These are phyloP conservation scores for Drosophila santomea DNA, from an alignment of 1,140 invertebrate genomes.

Conservation along the genomic window DNA sequence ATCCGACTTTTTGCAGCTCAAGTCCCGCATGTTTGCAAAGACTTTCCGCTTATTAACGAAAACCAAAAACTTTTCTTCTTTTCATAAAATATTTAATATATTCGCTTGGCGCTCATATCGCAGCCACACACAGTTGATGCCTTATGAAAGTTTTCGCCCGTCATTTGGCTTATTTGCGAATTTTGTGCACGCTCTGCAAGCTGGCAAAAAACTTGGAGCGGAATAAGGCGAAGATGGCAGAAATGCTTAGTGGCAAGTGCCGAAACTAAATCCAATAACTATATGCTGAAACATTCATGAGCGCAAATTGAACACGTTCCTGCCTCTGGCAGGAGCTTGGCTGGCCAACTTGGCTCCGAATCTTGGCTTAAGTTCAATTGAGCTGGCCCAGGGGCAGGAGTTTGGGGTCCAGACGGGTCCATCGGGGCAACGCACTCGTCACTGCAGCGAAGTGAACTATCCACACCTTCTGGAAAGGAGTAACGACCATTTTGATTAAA, in stretches of 20 bases:
- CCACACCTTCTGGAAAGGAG: conserved; percentile 65
- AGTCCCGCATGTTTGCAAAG: not conserved
- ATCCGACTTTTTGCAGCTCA: not conserved
- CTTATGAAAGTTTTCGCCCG: conserved; percentile 36
- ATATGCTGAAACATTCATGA: conserved; percentile 81
- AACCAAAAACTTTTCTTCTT: conserved; percentile 18
- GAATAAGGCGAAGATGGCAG: conserved; percentile 34
- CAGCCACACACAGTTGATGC: conserved; percentile 24
- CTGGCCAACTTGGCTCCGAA: conserved; percentile 18
- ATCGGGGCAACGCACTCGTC: conserved; percentile 68
- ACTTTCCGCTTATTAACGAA: conserved; percentile 20
- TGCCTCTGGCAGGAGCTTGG: conserved; percentile 20
- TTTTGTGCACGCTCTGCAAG: conserved; percentile 63
- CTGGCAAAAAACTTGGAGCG: conserved; percentile 33
- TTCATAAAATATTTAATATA: conserved; percentile 51
- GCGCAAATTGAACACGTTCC: conserved; percentile 79
- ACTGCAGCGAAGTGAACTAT: conserved; percentile 61
- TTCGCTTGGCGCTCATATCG: conserved; percentile 26
- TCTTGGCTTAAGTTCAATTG: conserved; percentile 69
- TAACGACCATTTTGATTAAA: conserved; percentile 71
- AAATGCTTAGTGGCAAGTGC: conserved; percentile 74
- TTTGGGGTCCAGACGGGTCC: conserved; percentile 31
- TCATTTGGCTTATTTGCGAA: conserved; percentile 65
- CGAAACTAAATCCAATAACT: conserved; percentile 81
- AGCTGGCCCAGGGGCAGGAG: conserved; percentile 36